Base-by-base conservation (phyloP, 35 echinoderm and acorn worm species). In the Heliocidaris tuberculata region DNA sequence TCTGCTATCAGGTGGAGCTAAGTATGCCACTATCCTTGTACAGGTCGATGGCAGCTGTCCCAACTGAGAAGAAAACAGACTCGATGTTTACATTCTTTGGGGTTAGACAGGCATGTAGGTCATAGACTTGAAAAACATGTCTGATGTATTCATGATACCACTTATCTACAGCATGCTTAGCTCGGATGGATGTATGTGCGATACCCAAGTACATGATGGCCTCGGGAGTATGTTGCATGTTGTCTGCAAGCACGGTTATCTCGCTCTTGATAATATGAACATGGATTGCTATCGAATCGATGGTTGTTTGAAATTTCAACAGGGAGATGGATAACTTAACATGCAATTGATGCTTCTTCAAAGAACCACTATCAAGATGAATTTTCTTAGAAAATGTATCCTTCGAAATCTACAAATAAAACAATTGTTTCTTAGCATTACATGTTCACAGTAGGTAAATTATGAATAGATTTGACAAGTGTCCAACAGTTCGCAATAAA, bases 21-120 rank as follows among this genome's bases (percentile, higher is more conserved):
- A 78, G 65, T 78, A 78, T 78, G 65, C 65, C 65, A 78, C 65
- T 89, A n/a, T 19, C 87, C 87, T 89, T 89, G 87, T 48, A 89
- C 87, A 32, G 87, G 87, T 89, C 87, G 87, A 89, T 89, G 87
- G 87, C 87, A 89, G 87, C 87, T 89, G 87, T 89, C 87, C 87
- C 87, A 89, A 48, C 91, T 31, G 50, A 30, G 50, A 30, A 10
- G 29, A 93, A 93, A 93, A 93, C 91, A 93, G 91, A 93, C 47
- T 59, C 47, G 48, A 93, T 93, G 91, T 93, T 93, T 93, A 93
- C 91, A 93, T 93, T 93, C 91, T 93, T 78, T 93, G 50, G 91
- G 91, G 91, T 93, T 49, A 93, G 50, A 48, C 48, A 49, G 48
- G 29, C 47, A 93, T 93, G 91, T 93, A 93, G 91, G 91, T 93